Evolutionary conservation across 2,797 vertebrate species (phyloP).

Genomic region (Peromyscus nudipes): DNA sequence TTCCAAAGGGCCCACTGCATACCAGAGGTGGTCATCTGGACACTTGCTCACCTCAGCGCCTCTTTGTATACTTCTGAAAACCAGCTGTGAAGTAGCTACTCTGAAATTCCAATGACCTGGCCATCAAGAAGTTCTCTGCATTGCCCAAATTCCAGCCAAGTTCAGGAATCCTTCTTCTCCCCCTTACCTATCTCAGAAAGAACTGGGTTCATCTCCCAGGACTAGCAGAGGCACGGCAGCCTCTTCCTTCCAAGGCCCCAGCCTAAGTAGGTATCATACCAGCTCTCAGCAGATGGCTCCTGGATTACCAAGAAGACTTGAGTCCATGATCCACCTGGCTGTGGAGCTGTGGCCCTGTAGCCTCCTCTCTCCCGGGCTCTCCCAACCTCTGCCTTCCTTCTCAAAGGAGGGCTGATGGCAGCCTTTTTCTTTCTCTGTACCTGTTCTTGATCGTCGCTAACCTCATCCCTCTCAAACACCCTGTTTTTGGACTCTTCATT

Average conservation of each 20-base stretch:
- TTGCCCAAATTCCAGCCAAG: not conserved
- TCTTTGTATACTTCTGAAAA: not conserved
- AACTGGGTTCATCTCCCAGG: too few species aligned
- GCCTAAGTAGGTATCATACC: too few species aligned
- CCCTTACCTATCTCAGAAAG: not conserved
- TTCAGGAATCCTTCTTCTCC: not conserved
- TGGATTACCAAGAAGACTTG: not conserved
- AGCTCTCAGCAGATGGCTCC: not conserved
- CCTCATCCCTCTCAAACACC: not conserved
- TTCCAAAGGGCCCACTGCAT: not conserved
- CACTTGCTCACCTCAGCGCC: not conserved
- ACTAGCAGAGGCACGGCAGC: not conserved
- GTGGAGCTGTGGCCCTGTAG: not conserved
- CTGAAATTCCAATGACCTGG: not conserved
- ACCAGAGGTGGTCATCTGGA: not conserved
- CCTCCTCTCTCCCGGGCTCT: not conserved
- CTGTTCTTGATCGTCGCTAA: not conserved
- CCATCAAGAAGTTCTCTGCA: not conserved
- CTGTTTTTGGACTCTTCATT: not conserved
- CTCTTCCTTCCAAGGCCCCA: too few species aligned
- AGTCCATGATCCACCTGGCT: too few species aligned
- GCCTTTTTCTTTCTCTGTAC: not conserved
- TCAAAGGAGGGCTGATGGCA: not conserved
- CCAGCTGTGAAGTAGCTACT: not conserved
- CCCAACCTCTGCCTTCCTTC: not conserved